Base-by-base conservation (phyloP, 2,888 invertebrate species). In the Rhagium mordax region DNA sequence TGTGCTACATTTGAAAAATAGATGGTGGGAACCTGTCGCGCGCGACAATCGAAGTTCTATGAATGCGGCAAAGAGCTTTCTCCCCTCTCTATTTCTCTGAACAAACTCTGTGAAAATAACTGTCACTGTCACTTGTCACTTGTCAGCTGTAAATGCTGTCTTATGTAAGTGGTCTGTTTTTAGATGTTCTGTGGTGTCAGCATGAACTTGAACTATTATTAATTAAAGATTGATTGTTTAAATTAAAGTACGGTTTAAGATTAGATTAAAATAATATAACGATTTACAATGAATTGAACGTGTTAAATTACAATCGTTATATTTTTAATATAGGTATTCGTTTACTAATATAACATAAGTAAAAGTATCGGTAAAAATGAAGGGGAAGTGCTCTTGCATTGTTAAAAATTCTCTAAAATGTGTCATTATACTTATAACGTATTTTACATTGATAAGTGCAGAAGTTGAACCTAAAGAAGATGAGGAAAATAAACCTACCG, bases 401-500 rank as follows among this genome's bases (percentile, higher is more conserved):
- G n/a, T 47, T 21, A 55, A 51, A 20, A 33, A 15, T 51, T 53
- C 51, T 15, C 57, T 61, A 55, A 73, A 51, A 70, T 73, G 70
- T 61, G 20, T 49, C 29, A 18, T 70, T 8, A 18, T 74, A 55
- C 3, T 61, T 13, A n/a, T 71, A 29, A 71, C 55, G 16, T 69
- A 57, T 60, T 69, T 41, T 24, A 64, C 59, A n/a, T 51, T 71
- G 18, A 59, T 65, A 62, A 60, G 16, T 15, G 74, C 71, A 48
- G 80, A 79, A 16, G 68, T 77, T 1, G 78, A 76, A 64, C 79
- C 78, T 1, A 79, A 79, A 62, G 79, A 78, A 70, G 76, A 75
- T 6, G 75, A 75, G 10, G 74, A 72, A 71, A 60, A 29, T 5
- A 77, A 75, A 66, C 77, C 78, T 3, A 75, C 79, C 8, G 61